A percentile compares a stretch with the other conserved stretches of the same genome.
Conservation (phyloP, 2,797 vertebrate species). For the Chrysocyon brachyurus region DNA sequence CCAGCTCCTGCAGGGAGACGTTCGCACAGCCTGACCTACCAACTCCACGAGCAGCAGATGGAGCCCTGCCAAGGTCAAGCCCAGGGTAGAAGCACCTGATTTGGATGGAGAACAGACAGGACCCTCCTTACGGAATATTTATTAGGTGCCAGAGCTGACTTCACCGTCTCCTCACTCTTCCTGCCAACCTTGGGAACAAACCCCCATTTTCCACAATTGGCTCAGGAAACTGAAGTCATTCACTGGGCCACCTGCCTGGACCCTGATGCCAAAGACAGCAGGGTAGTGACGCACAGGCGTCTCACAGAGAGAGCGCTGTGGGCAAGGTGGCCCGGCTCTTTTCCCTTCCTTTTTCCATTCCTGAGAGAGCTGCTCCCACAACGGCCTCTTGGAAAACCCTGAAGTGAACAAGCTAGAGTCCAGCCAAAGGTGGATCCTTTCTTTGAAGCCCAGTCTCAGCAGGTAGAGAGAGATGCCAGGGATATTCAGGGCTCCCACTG, state of each 20-base stretch:
- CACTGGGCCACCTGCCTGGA: not conserved
- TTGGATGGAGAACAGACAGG: not conserved
- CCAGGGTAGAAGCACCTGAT: not conserved
- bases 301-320: rapidly evolving
- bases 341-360: not conserved
- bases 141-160: not conserved
- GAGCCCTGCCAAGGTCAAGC: not conserved
- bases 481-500: not conserved
- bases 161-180: not conserved
- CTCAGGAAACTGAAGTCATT: not conserved
- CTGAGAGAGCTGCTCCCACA: not conserved
- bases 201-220: not conserved
- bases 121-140: not conserved
- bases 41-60: not conserved
- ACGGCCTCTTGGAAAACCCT: not conserved
- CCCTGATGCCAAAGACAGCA: not conserved
- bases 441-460: not conserved
- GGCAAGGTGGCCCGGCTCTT: not conserved
- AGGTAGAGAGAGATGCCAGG: not conserved
- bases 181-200: not conserved
- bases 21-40: rapidly evolving
- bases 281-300: rapidly evolving
- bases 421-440: not conserved
- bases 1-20: rapidly evolving
- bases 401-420: not conserved